Conservation (phyloP, 35 echinoderm and acorn worm genomes). For the Apostichopus parvimensis region DNA sequence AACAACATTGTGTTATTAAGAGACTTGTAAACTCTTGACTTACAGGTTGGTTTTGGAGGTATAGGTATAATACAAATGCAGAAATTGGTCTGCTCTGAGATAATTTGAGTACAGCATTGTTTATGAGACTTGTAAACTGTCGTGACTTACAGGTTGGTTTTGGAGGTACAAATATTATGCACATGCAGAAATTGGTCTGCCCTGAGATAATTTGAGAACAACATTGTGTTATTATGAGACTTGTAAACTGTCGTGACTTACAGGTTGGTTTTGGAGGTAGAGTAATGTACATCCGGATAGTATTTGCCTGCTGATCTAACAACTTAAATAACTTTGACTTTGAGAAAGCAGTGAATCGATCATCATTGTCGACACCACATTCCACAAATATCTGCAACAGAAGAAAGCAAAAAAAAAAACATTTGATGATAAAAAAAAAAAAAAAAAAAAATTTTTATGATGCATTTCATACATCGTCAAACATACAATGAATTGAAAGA, state of each 20-base stretch:
- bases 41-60: conserved; percentile 61
- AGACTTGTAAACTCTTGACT: not conserved
- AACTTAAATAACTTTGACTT: conserved; percentile 79
- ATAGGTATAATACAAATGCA: not conserved
- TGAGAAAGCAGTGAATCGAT: conserved; percentile 47
- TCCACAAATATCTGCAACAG: conserved; percentile 86
- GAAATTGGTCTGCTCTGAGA: too few relatives aligned
- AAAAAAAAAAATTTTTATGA: too few relatives aligned
- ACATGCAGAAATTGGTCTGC: too few relatives aligned
- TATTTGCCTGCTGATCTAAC: conserved; percentile 90
- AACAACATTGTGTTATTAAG: too few relatives aligned
- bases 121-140: too few relatives aligned
- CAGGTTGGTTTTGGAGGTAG: conserved; percentile 64
- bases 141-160: conserved; percentile 35
- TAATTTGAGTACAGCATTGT: too few relatives aligned
- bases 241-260: not conserved
- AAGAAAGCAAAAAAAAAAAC: not conserved
- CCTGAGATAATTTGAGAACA: too few relatives aligned
- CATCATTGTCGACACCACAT: conserved; percentile 54
- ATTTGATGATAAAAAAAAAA: too few relatives aligned
- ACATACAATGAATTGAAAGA: too few relatives aligned
- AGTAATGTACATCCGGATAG: conserved; percentile 82
- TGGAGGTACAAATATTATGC: conserved; percentile 40
- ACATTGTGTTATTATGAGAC: too few relatives aligned
- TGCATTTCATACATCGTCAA: too few relatives aligned